phyloP scores from a whole-genome alignment of 2,888 invertebrate genomes.

The Pachliopta kotzebuea region DNA sequence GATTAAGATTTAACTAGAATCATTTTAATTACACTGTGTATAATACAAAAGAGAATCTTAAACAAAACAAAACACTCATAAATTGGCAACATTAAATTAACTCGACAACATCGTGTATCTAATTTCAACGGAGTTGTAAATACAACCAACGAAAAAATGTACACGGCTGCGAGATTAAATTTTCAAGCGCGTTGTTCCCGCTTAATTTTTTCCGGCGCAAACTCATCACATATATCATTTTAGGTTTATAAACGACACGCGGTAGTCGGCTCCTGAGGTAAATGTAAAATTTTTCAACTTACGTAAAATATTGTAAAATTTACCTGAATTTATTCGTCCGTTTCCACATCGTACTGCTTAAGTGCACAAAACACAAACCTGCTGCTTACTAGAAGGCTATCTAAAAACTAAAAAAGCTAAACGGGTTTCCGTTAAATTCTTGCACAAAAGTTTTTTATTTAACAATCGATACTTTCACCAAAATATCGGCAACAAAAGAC shows the following conservation, averaged over 20 bases:
- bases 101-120: slow-evolving; percentile 33
- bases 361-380: slow-evolving; percentile 55
- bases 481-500: slow-evolving; percentile 63
- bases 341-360: slow-evolving; percentile 10
- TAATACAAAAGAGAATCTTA: slow-evolving; percentile 6
- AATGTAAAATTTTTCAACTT: slow-evolving; percentile 9
- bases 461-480: slow-evolving; percentile 69
- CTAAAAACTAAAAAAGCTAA: slow-evolving; percentile 67
- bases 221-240: slow-evolving; percentile 56
- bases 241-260: slow-evolving; percentile 38
- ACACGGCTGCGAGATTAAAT: slow-evolving; percentile 69
- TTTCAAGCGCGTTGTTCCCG: slow-evolving; percentile 62
- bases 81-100: slow-evolving; percentile 24
- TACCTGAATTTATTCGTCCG: slow-evolving; percentile 18
- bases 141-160: slow-evolving; percentile 36
- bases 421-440: slow-evolving; percentile 55
- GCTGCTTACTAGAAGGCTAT: slow-evolving; percentile 55
- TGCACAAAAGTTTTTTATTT: slow-evolving; percentile 59
- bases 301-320: slow-evolving; percentile 7
- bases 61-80: slow-evolving; percentile 14
- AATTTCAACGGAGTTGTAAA: slow-evolving; percentile 33
- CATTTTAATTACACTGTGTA: background rate
- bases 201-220: slow-evolving; percentile 61
- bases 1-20: too few relatives aligned
- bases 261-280: slow-evolving; percentile 7